A percentile compares a stretch with the other conserved stretches of the same genome.
Conservation (phyloP, 2,888 invertebrate species). For the Adelognathus sp. region DNA sequence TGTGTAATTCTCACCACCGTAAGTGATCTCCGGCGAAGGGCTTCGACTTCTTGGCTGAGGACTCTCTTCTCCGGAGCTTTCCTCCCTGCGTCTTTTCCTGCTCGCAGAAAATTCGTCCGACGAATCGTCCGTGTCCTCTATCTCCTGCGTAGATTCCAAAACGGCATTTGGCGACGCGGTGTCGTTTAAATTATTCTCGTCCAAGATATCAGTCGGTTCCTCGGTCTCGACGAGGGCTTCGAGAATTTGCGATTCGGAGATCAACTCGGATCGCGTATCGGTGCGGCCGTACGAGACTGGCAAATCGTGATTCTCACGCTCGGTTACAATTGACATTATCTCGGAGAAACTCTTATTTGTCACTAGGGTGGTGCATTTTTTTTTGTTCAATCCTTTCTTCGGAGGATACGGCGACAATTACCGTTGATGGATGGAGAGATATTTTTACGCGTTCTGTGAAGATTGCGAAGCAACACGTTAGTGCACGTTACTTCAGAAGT, state of each 20-base stretch:
- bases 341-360: neutral
- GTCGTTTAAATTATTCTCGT: neutral
- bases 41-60: conserved; percentile 44
- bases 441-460: neutral
- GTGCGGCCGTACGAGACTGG: neutral
- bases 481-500: conserved; percentile 16
- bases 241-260: neutral
- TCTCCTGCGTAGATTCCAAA: neutral
- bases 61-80: conserved; percentile 44
- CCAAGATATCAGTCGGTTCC: neutral
- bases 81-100: conserved; percentile 33
- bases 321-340: conserved; percentile 40
- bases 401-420: too few species aligned
- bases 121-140: neutral
- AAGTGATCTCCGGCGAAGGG: conserved; percentile 57
- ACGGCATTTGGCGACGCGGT: neutral
- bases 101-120: neutral
- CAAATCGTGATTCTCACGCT: neutral
- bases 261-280: neutral
- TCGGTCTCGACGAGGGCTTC: neutral
- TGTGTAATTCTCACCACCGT: conserved; percentile 42
- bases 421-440: neutral
- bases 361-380: neutral
- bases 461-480: conserved; percentile 6
- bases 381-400: neutral